Evolutionary conservation across 2,113 vertebrate species (phyloP).

Genomic region (Psittacus erithacus): DNA sequence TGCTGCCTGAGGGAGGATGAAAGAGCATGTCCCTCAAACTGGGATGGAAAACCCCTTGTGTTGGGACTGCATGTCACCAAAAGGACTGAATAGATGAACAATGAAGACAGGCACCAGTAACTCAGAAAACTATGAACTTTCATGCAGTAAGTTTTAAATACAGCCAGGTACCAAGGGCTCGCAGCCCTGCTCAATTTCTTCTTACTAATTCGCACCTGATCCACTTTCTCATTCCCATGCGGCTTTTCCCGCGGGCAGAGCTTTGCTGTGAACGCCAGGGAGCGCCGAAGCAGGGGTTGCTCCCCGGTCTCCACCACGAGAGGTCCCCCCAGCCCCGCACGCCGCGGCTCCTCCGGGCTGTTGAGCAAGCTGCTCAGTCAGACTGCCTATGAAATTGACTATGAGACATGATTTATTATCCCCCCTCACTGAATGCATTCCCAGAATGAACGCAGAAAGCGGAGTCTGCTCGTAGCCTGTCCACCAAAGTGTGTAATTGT

Average conservation of each 20-base stretch:
- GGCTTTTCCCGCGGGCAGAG: not conserved
- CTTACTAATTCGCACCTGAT: accelerated
- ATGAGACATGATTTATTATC: not conserved
- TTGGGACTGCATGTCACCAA: not conserved
- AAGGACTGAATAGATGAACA: not conserved
- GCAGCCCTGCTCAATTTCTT: not conserved
- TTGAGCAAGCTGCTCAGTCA: accelerated
- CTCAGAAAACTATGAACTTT: not conserved
- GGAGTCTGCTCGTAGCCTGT: not conserved
- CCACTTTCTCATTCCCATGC: accelerated
- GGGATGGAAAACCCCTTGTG: not conserved
- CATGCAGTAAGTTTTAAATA: not conserved
- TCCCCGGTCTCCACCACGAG: not conserved
- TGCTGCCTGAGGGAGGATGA: not conserved
- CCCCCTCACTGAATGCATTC: too few species aligned
- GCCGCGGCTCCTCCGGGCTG: accelerated
- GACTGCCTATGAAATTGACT: not conserved
- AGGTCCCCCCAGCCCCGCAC: not conserved
- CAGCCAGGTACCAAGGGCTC: not conserved
- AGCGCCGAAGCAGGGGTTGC: not conserved
- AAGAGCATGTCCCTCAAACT: not conserved
- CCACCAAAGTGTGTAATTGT: accelerated
- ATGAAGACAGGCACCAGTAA: not conserved
- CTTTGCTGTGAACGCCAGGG: accelerated
- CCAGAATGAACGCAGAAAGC: not conserved